Evolutionary conservation across 2,888 invertebrate species (phyloP).

Genomic region (Psylliodes chrysocephalus): DNA sequence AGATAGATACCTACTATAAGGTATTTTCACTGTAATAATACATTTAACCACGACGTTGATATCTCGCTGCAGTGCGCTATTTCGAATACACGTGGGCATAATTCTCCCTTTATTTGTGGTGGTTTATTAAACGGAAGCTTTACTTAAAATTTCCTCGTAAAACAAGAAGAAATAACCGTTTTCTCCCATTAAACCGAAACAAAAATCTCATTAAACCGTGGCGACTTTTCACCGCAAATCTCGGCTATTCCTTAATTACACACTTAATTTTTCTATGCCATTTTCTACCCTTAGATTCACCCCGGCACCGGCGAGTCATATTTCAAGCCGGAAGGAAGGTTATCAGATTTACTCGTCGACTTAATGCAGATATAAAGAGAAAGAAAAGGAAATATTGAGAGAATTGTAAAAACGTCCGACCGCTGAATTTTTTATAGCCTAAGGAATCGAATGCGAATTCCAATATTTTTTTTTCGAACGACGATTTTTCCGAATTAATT

Average conservation of each 20-base stretch:
- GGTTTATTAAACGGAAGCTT: too few species aligned
- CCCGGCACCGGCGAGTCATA: neutral
- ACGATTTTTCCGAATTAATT: too few species aligned
- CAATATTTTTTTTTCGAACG: too few species aligned
- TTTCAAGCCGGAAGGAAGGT: conserved; percentile 13
- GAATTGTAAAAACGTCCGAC: conserved; percentile 1
- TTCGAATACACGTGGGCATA: too few species aligned
- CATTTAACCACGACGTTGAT: too few species aligned
- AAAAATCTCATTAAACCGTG: conserved; percentile 1
- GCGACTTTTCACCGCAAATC: conserved; percentile 10
- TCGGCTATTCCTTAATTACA: conserved; percentile 9
- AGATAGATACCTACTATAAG: too few species aligned
- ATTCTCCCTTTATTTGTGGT: too few species aligned
- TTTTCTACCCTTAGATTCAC: conserved; percentile 9
- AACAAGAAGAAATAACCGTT: too few species aligned
- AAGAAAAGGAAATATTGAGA: conserved; percentile 9
- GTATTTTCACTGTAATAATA: too few species aligned
- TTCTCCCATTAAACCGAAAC: neutral
- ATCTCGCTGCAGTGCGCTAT: too few species aligned
- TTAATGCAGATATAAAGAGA: conserved; percentile 17
- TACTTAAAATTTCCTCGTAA: too few species aligned
- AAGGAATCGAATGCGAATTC: too few species aligned
- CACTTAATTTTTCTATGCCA: conserved; percentile 6
- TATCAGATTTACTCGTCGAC: conserved; percentile 9
- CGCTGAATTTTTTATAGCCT: neutral